A percentile compares a stretch with the other conserved stretches of the same genome.
phyloP scores from a whole-genome alignment of 2,888 invertebrate genomes.

The Noctua janthe region DNA sequence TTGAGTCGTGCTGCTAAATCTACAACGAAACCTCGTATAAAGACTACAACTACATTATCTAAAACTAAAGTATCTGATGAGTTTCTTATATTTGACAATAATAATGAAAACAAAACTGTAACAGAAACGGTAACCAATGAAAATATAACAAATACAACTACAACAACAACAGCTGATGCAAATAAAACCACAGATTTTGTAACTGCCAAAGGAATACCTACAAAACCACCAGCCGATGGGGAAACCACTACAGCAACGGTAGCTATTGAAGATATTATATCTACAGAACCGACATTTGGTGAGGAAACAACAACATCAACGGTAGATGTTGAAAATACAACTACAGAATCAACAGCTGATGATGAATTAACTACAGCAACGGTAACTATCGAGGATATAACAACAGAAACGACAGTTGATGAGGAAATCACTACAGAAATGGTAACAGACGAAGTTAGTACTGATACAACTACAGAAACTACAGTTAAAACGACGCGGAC shows the following conservation, averaged over 20 bases:
- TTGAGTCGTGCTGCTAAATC: background rate
- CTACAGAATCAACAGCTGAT: background rate
- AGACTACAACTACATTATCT: background rate
- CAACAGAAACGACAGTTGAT: background rate
- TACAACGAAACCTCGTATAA: background rate
- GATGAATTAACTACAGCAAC: background rate
- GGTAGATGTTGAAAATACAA: background rate
- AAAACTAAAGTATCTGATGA: background rate
- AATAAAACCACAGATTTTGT: background rate
- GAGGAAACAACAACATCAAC: background rate
- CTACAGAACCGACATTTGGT: background rate
- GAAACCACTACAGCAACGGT: background rate
- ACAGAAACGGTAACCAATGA: background rate
- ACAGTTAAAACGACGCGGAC: conserved; percentile 21
- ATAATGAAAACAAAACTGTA: background rate
- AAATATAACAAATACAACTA: background rate
- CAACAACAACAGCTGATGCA: background rate
- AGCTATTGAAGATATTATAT: background rate
- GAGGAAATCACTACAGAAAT: background rate
- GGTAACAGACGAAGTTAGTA: background rate
- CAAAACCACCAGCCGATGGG: background rate
- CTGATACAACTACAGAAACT: background rate
- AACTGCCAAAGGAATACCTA: background rate
- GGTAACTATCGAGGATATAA: background rate
- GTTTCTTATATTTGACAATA: background rate